Percentiles rank a stretch among this genome's conserved stretches.
Conservation (phyloP, 2,797 vertebrate species). For the Lacerta viridis region DNA sequence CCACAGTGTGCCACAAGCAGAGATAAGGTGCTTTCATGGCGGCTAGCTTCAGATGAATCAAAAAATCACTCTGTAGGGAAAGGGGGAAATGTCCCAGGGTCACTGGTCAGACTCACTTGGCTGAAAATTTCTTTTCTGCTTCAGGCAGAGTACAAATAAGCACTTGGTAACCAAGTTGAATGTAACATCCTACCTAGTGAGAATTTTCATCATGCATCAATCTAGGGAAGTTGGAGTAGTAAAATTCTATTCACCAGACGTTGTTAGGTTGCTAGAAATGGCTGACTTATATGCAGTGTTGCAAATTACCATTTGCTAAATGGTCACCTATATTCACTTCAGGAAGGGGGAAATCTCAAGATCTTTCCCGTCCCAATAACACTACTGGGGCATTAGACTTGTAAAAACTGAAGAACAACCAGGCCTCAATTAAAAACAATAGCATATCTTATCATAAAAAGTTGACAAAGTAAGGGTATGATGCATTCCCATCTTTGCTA, state of each 20-base stretch:
- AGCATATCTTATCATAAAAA: not conserved
- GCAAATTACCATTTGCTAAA: not conserved
- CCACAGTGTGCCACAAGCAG: constrained; percentile 6
- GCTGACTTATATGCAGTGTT: not conserved
- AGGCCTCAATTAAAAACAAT: constrained; percentile 8
- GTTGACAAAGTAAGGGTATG: not conserved
- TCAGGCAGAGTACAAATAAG: not conserved
- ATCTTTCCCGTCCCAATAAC: not conserved
- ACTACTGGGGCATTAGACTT: not conserved
- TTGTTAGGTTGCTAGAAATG: not conserved
- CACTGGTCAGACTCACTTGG: not conserved
- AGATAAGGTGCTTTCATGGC: not conserved
- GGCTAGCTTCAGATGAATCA: not conserved
- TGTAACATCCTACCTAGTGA: not conserved
- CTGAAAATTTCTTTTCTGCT: not conserved
- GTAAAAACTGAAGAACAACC: not conserved
- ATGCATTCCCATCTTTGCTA: not conserved
- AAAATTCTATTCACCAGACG: not conserved
- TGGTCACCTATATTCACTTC: not conserved
- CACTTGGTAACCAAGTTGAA: not conserved
- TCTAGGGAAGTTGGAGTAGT: not conserved
- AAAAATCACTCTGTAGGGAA: not conserved
- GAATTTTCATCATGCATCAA: not conserved
- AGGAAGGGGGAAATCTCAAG: not conserved
- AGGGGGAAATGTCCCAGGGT: not conserved